A percentile compares a stretch with the other conserved stretches of the same genome.
These are phyloP conservation scores for Anguilla pacifica DNA, from an alignment of 2,797 vertebrate species.

Conservation along the genomic window DNA sequence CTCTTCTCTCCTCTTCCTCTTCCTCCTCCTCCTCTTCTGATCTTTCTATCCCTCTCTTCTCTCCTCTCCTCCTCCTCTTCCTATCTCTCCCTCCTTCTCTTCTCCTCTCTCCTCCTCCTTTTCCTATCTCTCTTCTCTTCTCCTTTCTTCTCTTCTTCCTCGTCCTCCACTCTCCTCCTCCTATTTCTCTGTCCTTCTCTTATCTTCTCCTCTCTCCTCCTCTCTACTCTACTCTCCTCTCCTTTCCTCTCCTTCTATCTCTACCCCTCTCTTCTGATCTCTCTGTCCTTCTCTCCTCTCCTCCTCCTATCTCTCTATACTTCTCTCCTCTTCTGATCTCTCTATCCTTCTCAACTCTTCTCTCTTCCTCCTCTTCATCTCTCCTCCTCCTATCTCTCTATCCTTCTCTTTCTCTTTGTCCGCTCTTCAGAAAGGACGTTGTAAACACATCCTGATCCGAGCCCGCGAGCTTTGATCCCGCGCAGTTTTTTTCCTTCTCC, in stretches of 20 bases:
- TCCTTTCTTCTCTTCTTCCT: background rate
- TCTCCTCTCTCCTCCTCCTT: background rate
- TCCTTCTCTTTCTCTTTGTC: slow-evolving; percentile 10
- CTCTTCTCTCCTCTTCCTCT: background rate
- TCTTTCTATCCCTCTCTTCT: too few relatives aligned
- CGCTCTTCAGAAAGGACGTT: slow-evolving; percentile 22
- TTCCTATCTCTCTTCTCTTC: slow-evolving; percentile 11
- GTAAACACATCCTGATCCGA: slow-evolving; percentile 27
- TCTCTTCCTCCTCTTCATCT: background rate
- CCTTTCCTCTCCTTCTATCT: too few relatives aligned
- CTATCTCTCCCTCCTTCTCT: background rate
- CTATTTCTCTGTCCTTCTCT: slow-evolving; percentile 14
- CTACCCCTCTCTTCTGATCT: too few relatives aligned
- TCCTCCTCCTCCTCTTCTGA: background rate
- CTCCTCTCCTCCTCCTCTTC: too few relatives aligned
- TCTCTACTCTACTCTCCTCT: too few relatives aligned
- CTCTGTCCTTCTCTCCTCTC: background rate
- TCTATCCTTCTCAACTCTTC: too few relatives aligned
- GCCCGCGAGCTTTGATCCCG: slow-evolving; percentile 31
- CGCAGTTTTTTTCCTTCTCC: background rate
- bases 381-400: background rate
- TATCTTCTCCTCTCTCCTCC: background rate
- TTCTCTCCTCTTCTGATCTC: background rate
- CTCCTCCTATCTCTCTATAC: background rate
- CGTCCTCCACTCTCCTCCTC: background rate